These are phyloP conservation scores for Falco punctatus DNA, from an alignment of 2,113 vertebrate genomes.

Conservation along the genomic window DNA sequence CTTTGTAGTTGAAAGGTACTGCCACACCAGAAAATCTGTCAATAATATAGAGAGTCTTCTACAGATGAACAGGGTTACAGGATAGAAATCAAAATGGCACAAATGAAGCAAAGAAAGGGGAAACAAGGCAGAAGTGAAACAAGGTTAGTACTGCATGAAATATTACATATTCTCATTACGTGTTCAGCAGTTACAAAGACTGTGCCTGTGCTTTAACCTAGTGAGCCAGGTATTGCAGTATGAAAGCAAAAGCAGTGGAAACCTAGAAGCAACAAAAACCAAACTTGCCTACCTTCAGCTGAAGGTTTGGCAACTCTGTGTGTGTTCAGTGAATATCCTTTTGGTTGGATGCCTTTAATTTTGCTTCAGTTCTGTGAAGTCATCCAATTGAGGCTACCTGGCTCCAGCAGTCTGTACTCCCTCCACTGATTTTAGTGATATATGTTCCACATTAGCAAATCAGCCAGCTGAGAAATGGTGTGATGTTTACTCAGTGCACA, in stretches of 20 bases:
- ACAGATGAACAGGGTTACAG: background rate
- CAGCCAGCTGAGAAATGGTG: slow-evolving; percentile 22
- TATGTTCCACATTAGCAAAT: background rate
- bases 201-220: background rate
- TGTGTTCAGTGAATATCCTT: background rate
- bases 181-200: background rate
- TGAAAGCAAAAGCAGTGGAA: background rate
- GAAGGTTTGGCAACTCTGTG: background rate
- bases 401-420: slow-evolving; percentile 37
- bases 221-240: background rate
- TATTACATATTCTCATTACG: background rate
- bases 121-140: background rate
- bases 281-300: background rate
- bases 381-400: background rate
- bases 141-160: background rate
- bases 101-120: background rate
- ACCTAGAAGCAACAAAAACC: background rate
- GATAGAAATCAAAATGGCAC: background rate
- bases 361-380: slow-evolving; percentile 16
- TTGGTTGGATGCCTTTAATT: slow-evolving; percentile 16
- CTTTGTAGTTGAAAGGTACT: background rate
- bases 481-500: background rate
- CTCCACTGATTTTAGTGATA: slow-evolving; percentile 1
- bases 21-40: background rate
- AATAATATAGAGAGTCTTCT: background rate